Base-by-base conservation (phyloP, 2,113 vertebrate species). In the Rhea pennata region DNA sequence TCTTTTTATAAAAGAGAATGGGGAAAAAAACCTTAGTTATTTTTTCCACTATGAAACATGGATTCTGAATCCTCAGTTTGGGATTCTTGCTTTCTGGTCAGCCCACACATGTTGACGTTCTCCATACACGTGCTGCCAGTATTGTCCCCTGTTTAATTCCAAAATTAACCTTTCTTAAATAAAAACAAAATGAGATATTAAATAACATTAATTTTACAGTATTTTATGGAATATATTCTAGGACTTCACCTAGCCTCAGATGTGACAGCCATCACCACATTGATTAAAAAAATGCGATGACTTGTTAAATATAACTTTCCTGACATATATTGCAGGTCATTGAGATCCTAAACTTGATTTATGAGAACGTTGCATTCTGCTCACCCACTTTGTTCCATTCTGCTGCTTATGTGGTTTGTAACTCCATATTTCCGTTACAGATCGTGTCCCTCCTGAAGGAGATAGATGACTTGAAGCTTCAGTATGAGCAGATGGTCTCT, bases 371-470 rank as follows among this genome's bases (percentile, higher is more conserved):
- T 46, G 24, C 31, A 80, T 76, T 67, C 33, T 86, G 4, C 74
- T 94, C 33, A 64, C 9, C 4, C 4, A 22, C 22, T 26, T 44
- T 80, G 22, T 9, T 71, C 77, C 59, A 17, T 59, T 78, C 48
- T 73, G 20, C 39, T 80, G 75, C 78, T 94, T 54, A 92, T 7
- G 13, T 53, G 73, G 4, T 16, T 89, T 88, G 2, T 80, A 62
- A 74, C 61, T 93, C 77, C 27, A 5, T 71, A 24, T 39, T 92
- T 73, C 71, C 83, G 62, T 54, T 33, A 87, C 89, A 99, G 99
- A 98, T 99, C 17, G 82, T 99, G 31, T 98, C 98, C 79, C 92
- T 99, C 82, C 96, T 99, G 93, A 98, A 98, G 96, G 98, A 99
- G 77, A 98, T 98, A 22, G 98, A 99, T 31, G 91, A 90, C 9